phyloP scores from a whole-genome alignment of 30 jellyfish, hydroid and myxozoan species.

The Aurelia aurita region DNA sequence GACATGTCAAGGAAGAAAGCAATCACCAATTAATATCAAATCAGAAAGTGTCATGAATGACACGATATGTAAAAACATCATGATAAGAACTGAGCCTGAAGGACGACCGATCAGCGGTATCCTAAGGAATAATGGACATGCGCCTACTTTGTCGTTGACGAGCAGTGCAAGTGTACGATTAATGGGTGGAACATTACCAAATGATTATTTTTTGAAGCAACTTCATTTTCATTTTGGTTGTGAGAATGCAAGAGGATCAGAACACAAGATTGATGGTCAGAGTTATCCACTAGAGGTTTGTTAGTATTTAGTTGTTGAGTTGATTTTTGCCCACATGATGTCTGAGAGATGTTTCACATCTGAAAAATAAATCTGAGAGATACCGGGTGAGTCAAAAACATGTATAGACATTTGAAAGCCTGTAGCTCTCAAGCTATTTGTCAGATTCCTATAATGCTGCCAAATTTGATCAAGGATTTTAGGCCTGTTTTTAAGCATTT shows the following conservation, averaged over 20 bases:
- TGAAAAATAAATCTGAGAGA: too few species aligned
- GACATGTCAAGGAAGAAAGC: constrained; percentile 96
- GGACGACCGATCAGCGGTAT: constrained; percentile 84
- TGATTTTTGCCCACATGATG: too few species aligned
- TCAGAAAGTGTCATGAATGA: constrained; percentile 68
- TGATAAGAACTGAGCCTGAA: constrained; percentile 78
- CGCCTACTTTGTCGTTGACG: constrained; percentile 89
- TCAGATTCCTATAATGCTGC: too few species aligned
- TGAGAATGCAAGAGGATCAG: constrained; percentile 83
- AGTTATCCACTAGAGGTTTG: constrained; percentile 90
- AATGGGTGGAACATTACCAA: constrained; percentile 83
- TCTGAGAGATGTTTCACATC: too few species aligned
- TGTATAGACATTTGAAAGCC: too few species aligned
- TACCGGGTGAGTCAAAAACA: too few species aligned
- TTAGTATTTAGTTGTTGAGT: neutral
- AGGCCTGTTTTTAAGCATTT: too few species aligned
- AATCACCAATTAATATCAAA: constrained; percentile 90
- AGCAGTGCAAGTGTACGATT: constrained; percentile 76
- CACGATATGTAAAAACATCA: constrained; percentile 65
- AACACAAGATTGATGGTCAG: constrained; percentile 88
- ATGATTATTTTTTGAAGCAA: constrained; percentile 87
- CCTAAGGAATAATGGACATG: constrained; percentile 95
- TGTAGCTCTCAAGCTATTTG: too few species aligned
- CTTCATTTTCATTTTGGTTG: constrained; percentile 98
- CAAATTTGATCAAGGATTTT: too few species aligned